phyloP scores from a whole-genome alignment of 2,113 vertebrate species.

The Fregetta grallaria region DNA sequence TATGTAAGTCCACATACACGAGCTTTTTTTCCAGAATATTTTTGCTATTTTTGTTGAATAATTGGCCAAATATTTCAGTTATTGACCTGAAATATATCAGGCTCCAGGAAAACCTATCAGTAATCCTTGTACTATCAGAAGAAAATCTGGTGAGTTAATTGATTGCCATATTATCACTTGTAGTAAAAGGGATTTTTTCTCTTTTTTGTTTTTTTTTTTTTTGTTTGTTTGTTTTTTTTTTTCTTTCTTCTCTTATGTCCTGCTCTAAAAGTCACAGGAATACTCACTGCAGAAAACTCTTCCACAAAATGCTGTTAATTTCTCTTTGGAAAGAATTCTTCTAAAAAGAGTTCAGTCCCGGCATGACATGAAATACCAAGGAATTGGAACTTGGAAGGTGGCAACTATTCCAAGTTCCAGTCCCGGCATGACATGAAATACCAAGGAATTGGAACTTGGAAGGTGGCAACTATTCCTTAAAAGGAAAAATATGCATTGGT shows the following conservation, averaged over 20 bases:
- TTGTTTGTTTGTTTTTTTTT: no score
- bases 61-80: background rate
- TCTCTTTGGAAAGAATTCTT: background rate
- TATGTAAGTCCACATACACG: background rate
- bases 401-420: background rate
- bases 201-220: no score
- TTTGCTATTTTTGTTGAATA: background rate
- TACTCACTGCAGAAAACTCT: background rate
- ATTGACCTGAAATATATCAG: background rate
- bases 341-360: background rate
- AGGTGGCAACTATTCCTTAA: background rate
- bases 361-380: background rate
- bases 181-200: background rate
- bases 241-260: accelerated
- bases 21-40: background rate
- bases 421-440: background rate
- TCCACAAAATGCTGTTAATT: background rate
- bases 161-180: background rate
- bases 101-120: background rate
- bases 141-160: background rate
- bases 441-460: background rate
- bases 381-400: background rate
- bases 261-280: background rate
- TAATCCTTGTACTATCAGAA: background rate
- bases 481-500: background rate